Base-by-base conservation (phyloP, 2,113 vertebrate species). In the Poeciliopsis occidentalis region DNA sequence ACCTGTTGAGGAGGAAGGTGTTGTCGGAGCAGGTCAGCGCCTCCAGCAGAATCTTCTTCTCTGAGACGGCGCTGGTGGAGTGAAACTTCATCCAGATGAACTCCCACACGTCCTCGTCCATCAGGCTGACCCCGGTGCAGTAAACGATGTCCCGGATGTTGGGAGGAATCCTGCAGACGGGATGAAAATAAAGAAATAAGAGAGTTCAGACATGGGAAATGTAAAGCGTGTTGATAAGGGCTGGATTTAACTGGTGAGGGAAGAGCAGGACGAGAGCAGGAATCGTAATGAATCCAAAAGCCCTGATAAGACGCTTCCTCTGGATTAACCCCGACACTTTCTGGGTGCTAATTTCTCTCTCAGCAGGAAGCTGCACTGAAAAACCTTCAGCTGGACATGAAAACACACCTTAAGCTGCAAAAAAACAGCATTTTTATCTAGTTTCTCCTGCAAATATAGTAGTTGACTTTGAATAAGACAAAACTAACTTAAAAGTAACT, bases 51-150 rank as follows among this genome's bases (percentile, higher is more conserved):
- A 99, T 96, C 92, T 99, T 99, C 93, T 98, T 99, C 92, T 99
- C 97, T 0, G 97, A 99, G 2, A 99, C 93, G 11, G 96, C 96
- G 13, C 91, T 96, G 12, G 95, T 95, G 4, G 97, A 99, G 92
- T 99, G 97, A 82, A 99, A 99, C 94, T 99, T 99, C 97, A 98
- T 99, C 97, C 97, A 99, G 86, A 99, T 97, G 90, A 99, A 99
- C 87, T 99, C 98, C 98, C 98, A 99, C 74, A 99, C 97, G 78
- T 99, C 97, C 92, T 99, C 97, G 87, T 99, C 98, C 94, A 99
- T 96, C 79, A 99, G 90, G 0, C 97, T 98, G 71, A 99, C 97
- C 76, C 97, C 98, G 0, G 97, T 98, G 89, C 98, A 99, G 94
- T 99, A 99, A 5, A 98, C 97, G 0, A 99, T 96, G 92, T 99